Evolutionary conservation across 2,888 invertebrate species (phyloP), one percentile per base, ranked within the genome.

Genomic region (Dasysyrphus albostriatus): DNA sequence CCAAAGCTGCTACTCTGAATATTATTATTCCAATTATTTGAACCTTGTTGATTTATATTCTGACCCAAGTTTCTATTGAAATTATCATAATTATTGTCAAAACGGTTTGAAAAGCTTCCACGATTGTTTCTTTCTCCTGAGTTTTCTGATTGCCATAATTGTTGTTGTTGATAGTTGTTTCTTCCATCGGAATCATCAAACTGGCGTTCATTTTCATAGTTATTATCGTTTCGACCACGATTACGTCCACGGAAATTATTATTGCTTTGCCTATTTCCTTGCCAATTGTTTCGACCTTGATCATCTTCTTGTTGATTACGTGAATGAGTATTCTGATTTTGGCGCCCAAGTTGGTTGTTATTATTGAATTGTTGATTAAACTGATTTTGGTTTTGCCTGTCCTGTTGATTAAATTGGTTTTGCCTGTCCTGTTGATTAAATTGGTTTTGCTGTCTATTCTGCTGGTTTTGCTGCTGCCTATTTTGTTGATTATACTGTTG

Each of bases 331-430:
- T 32, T 63, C 14, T 44, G 72, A 59, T 56, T 56, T 32, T 54
- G 51, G 4, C 70, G 47, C 3, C 47, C 47, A 2, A 9, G 65
- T 19, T 37, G 67, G 16, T 67, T 49, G 12, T 49, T 44, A 61
- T 69, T 44, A 72, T 77, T 61, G n/a, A 70, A 88, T 70, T 49
- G 51, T 39, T 44, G 59, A 32, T 77, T 74, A 47, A 63, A 84
- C 19, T 32, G 59, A 32, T 77, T 74, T 59, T 49, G 70, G n/a
- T 78, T 61, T 29, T 42, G 47, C 29, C 10, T 29, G 29, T 65
- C 14, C 10, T 37, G 42, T 58, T 80, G 79, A 67, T 75, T 74
- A 47, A 69, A 84, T 24, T 76, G 73, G 56, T 58, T 78, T 65
- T 51, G 70, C 10, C n/a, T 29, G 29, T 65, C 14, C 10, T 37